Conservation (phyloP, 1,140 invertebrate genomes). For the Bombus haemorrhoidalis region DNA sequence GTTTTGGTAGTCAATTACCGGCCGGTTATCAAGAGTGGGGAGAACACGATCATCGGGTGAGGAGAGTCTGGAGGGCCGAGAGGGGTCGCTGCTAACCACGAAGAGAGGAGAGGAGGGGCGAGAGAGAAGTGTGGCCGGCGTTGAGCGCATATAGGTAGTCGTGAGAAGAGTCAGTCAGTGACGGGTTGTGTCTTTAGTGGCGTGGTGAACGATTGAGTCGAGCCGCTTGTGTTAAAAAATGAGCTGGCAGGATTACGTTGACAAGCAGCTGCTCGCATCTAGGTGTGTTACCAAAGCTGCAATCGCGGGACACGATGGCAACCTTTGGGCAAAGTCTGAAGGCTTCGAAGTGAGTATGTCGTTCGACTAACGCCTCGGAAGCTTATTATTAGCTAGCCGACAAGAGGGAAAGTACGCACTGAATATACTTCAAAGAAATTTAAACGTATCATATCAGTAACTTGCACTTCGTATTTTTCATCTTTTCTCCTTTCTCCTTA, state of each 20-base stretch:
- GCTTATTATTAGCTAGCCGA: conserved; percentile 13
- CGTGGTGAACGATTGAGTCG: conserved; percentile 70
- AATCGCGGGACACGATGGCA: conserved; percentile 96
- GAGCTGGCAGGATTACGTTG: conserved; percentile 99
- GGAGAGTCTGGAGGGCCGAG: background rate
- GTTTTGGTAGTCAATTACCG: conserved; percentile 41
- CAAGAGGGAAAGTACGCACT: conserved; percentile 36
- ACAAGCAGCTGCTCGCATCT: conserved; percentile 97
- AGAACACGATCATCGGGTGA: background rate
- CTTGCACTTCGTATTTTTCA: background rate
- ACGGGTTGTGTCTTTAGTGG: conserved; percentile 71
- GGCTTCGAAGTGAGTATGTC: conserved; percentile 92
- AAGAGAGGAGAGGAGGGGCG: conserved; percentile 33
- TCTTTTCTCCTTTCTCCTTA: background rate
- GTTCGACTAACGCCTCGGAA: conserved; percentile 21
- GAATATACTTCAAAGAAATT: background rate
- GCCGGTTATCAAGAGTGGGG: conserved; percentile 28
- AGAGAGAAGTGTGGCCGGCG: conserved; percentile 65
- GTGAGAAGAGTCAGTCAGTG: conserved; percentile 75
- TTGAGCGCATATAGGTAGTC: conserved; percentile 74
- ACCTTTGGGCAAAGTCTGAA: conserved; percentile 96
- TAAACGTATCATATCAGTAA: background rate
- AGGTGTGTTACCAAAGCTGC: conserved; percentile 96
- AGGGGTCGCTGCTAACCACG: conserved; percentile 19
- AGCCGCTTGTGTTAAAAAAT: conserved; percentile 84